phyloP scores from a whole-genome alignment of 2,888 invertebrate species.

The Argynnis bischoffii region DNA sequence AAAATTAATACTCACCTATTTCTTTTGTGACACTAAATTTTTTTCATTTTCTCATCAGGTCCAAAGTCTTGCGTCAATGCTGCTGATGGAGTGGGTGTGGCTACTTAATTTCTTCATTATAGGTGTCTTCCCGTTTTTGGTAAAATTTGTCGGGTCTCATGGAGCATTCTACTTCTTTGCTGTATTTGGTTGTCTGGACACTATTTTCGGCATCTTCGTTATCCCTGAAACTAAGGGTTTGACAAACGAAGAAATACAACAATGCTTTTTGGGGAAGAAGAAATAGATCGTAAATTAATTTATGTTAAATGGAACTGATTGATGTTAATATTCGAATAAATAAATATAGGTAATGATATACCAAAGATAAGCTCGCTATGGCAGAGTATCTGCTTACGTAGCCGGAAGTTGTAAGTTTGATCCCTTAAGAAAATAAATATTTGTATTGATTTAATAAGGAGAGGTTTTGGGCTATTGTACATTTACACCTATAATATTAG shows the following conservation, averaged over 20 bases:
- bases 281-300: constrained; percentile 18
- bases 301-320: too few relatives aligned
- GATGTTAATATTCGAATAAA: too few relatives aligned
- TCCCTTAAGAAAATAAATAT: too few relatives aligned
- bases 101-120: constrained; percentile 68
- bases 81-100: constrained; percentile 71
- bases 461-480: too few relatives aligned
- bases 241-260: constrained; percentile 65
- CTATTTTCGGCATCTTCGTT: constrained; percentile 53
- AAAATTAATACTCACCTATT: background rate
- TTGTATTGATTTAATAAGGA: too few relatives aligned
- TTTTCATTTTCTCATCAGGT: constrained; percentile 52
- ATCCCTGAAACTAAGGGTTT: constrained; percentile 79
- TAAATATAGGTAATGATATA: too few relatives aligned
- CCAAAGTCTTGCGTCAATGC: constrained; percentile 66
- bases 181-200: constrained; percentile 50
- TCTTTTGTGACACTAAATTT: background rate
- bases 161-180: constrained; percentile 70
- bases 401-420: too few relatives aligned
- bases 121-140: constrained; percentile 65
- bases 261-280: constrained; percentile 42
- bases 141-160: constrained; percentile 55
- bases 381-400: too few relatives aligned
- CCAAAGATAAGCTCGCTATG: too few relatives aligned
- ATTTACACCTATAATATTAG: too few relatives aligned